A percentile compares a stretch with the other conserved stretches of the same genome.
phyloP scores from a whole-genome alignment of 2,888 invertebrate species.

The Eupithecia abbreviata region DNA sequence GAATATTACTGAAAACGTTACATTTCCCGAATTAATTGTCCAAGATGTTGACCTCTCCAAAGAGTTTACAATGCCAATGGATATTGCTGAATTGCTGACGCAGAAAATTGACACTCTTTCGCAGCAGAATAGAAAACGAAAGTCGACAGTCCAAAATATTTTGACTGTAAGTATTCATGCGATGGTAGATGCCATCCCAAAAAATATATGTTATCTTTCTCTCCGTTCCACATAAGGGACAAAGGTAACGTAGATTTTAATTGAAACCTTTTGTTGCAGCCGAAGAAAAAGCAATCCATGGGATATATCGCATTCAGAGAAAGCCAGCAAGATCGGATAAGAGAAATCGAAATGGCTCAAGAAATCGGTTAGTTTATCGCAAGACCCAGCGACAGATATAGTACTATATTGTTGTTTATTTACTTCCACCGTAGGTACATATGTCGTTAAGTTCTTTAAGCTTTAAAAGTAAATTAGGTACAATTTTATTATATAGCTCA shows the following conservation, averaged over 20 bases:
- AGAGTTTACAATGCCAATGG: conserved; percentile 30
- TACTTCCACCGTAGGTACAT: too few species aligned
- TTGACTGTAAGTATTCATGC: conserved; percentile 47
- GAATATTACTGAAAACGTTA: conserved; percentile 18
- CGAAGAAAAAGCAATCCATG: conserved; percentile 56
- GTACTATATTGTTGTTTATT: neutral
- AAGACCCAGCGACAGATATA: neutral
- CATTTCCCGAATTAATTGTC: conserved; percentile 23
- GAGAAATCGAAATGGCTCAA: conserved; percentile 29
- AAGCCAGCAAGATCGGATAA: conserved; percentile 46
- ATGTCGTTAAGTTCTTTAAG: too few species aligned
- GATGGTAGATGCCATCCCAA: neutral
- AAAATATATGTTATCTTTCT: too few species aligned
- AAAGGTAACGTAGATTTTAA: neutral
- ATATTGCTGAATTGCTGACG: conserved; percentile 62
- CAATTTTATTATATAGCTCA: too few species aligned
- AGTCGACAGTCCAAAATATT: conserved; percentile 38
- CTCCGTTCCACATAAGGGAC: neutral
- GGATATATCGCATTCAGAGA: conserved; percentile 55
- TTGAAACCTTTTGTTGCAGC: conserved; percentile 49
- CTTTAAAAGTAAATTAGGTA: too few species aligned
- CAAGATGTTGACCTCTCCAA: conserved; percentile 39
- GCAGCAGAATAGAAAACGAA: conserved; percentile 50
- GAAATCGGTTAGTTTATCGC: conserved; percentile 42
- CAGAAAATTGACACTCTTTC: conserved; percentile 60